phyloP scores from a whole-genome alignment of 2,113 vertebrate species.

The Daphoenositta chrysoptera region DNA sequence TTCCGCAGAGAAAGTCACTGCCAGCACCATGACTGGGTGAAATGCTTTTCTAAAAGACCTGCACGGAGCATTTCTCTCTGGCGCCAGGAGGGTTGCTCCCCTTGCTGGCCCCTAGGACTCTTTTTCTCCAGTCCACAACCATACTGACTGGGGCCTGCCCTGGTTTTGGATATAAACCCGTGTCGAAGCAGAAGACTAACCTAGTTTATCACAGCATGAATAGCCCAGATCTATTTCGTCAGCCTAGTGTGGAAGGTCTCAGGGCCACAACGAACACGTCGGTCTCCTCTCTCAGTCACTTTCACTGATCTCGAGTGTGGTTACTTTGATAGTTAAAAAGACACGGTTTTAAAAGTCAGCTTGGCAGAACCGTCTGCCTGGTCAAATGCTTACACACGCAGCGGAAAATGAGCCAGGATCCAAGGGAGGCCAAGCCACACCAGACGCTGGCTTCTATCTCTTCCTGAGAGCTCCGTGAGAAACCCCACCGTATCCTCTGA shows the following conservation, averaged over 20 bases:
- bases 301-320: not conserved
- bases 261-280: not conserved
- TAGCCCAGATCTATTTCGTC: not conserved
- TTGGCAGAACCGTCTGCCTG: not conserved
- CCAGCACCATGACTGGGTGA: not conserved
- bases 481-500: not conserved
- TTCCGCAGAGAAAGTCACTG: rapidly evolving
- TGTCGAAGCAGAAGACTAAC: not conserved
- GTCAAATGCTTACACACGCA: not conserved
- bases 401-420: not conserved
- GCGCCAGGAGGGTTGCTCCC: rapidly evolving
- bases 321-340: conserved; percentile 5
- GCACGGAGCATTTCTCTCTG: not conserved
- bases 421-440: not conserved
- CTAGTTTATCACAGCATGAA: not conserved
- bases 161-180: not conserved
- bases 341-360: not conserved
- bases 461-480: not conserved
- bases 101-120: rapidly evolving
- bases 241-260: not conserved
- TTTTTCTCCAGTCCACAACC: not conserved
- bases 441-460: not conserved
- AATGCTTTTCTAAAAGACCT: not conserved
- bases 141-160: no score
- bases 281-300: not conserved